Base-by-base conservation (phyloP, 2,888 invertebrate genomes). In the Cosmia trapezina region DNA sequence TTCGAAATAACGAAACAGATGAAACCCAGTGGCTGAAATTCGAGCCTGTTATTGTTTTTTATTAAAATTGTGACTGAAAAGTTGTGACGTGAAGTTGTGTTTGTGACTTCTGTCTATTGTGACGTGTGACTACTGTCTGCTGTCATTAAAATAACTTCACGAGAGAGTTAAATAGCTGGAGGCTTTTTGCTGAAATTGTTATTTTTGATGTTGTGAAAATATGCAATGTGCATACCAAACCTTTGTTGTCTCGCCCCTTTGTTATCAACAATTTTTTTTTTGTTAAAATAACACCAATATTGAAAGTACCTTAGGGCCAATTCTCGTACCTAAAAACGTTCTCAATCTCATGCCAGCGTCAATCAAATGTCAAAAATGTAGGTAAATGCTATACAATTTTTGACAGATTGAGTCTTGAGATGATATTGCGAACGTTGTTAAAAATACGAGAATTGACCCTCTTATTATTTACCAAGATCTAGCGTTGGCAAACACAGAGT, bases 161-260 rank as follows among this genome's bases (percentile, higher is more conserved):
- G 41, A 12, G 47, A 54, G 56, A 28, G 14, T 63, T 68, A 47
- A 19, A 47, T 7, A 28, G 56, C 22, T 37, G 28, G 8, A 56
- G 12, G 53, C 6, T 9, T 53, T 51, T 28, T 17, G 28, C 14
- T 69, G 17, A 47, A 11, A 47, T 37, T 33, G 1, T 6, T 37
- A 37, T 56, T 9, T 67, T 70, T 14, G 11, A 17, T 41, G 2
- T 69, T 28, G 45, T 54, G 22, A 14, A 62, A 49, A 59, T 56
- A 33, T 33, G 45, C n/a, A 33, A 45, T 1, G 7, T 5, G 22
- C 51, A 56, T 12, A 28, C 12, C 4, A 22, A 7, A 28, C 17
- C 28, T 28, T 45, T 33, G n/a, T n/a, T 19, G 17, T n/a, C 4
- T 33, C 28, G 3, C 28, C 28, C 28, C 28, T 28, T 28, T 33